Conservation (phyloP, 2,888 invertebrate genomes). For the Tenthredo amoena region DNA sequence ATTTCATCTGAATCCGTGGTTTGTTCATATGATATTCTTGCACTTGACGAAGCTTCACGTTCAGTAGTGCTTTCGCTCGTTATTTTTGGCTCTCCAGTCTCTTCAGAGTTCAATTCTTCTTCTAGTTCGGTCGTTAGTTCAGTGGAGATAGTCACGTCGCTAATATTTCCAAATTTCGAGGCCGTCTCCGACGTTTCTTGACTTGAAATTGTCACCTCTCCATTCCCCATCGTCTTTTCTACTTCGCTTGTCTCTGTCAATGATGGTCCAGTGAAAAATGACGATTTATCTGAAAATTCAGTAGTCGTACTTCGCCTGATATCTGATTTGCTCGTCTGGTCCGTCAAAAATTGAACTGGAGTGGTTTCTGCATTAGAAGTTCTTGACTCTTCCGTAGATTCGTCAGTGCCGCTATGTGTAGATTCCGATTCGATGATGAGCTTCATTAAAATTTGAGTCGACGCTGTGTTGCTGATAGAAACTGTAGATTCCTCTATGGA, state of each 20-base stretch:
- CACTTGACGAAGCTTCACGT: neutral
- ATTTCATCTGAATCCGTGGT: neutral
- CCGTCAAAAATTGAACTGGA: neutral
- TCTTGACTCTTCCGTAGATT: no score
- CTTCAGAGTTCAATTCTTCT: neutral
- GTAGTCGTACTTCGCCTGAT: neutral
- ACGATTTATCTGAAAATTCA: neutral
- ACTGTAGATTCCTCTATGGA: neutral
- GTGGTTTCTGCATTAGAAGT: neutral
- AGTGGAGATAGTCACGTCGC: conserved; percentile 48
- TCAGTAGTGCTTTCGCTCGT: neutral
- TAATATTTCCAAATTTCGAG: conserved; percentile 20
- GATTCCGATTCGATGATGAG: neutral
- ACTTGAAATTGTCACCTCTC: neutral
- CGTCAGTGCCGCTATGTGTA: neutral
- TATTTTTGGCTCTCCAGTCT: neutral
- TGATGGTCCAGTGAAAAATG: neutral
- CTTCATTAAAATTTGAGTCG: neutral
- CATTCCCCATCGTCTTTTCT: neutral
- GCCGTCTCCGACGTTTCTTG: neutral
- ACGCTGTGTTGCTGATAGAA: neutral
- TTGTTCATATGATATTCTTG: neutral
- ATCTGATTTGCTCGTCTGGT: neutral
- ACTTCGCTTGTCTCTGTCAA: neutral
- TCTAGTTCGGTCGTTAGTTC: conserved; percentile 33